A percentile compares a stretch with the other conserved stretches of the same genome.
These are phyloP conservation scores for Aplodontia rufa DNA, from an alignment of 2,113 vertebrate species.

Conservation along the genomic window DNA sequence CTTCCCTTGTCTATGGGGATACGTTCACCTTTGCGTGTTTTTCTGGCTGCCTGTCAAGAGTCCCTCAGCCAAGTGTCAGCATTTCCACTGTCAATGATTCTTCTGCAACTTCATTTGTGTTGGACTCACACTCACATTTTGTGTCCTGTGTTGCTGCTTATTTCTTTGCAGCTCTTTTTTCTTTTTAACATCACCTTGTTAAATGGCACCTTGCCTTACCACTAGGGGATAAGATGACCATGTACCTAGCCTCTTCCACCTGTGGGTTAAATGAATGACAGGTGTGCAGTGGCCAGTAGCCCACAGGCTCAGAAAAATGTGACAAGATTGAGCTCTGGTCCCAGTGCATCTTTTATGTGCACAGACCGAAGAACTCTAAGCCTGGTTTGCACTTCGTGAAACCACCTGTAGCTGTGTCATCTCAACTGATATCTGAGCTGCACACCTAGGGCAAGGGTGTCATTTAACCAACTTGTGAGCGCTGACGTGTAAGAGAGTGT, in stretches of 20 bases:
- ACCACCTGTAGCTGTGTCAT: neutral
- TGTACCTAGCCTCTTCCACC: neutral
- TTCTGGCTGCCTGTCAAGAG: neutral
- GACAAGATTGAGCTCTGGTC: too few species aligned
- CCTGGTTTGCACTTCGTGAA: neutral
- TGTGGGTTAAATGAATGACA: neutral
- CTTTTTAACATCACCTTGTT: neutral
- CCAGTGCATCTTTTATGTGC: too few species aligned
- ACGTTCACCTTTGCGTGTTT: neutral
- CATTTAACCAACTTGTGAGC: neutral
- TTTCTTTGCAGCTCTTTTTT: neutral
- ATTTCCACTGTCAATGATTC: too few species aligned
- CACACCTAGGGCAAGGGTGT: too few species aligned
- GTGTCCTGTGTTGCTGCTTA: neutral
- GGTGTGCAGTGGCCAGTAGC: too few species aligned
- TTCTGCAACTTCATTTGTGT: neutral
- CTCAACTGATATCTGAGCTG: too few species aligned
- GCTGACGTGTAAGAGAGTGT: neutral
- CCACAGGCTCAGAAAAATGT: too few species aligned
- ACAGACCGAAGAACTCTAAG: too few species aligned
- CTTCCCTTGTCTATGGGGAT: too few species aligned
- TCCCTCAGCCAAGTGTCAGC: neutral
- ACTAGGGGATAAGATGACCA: neutral
- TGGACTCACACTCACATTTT: neutral
- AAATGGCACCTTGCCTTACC: neutral